Evolutionary conservation across 1,140 invertebrate species (phyloP).

Genomic region (Pseudobourletiella spinata): DNA sequence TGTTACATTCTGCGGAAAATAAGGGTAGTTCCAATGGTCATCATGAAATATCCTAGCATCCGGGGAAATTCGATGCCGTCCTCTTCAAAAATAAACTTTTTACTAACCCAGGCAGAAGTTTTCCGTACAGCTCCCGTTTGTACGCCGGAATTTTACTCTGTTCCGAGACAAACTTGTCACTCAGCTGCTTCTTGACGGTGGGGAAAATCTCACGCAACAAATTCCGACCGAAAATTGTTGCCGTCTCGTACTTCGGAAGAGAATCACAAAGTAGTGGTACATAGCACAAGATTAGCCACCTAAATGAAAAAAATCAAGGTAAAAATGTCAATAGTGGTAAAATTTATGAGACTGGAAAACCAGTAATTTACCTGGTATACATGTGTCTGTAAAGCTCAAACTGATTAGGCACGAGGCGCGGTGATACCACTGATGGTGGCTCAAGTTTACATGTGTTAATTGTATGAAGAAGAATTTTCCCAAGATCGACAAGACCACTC

Average conservation of each 20-base stretch:
- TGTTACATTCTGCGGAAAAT: no score
- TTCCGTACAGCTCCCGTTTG: conserved; percentile 22
- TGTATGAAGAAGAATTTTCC: conserved; percentile 27
- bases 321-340: no score
- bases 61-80: no score
- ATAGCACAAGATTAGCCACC: conserved; percentile 92
- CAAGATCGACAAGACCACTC: conserved; percentile 25
- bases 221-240: conserved; percentile 78
- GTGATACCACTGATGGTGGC: conserved; percentile 15
- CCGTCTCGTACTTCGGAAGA: conserved; percentile 51
- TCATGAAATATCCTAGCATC: no score
- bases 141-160: conserved; percentile 26
- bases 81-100: neutral
- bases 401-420: conserved; percentile 9
- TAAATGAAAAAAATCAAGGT: conserved; percentile 42
- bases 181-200: conserved; percentile 75
- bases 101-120: conserved; percentile 27
- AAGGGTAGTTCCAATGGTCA: no score
- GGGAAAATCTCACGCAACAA: conserved; percentile 77
- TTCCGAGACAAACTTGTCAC: conserved; percentile 41
- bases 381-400: conserved; percentile 27
- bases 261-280: conserved; percentile 92
- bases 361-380: conserved; percentile 22
- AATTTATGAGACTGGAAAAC: no score
- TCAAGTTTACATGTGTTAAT: conserved; percentile 33